Evolutionary conservation across 2,888 invertebrate genomes (phyloP), one percentile per base, ranked within the genome.

Genomic region (Eilema griseolum): DNA sequence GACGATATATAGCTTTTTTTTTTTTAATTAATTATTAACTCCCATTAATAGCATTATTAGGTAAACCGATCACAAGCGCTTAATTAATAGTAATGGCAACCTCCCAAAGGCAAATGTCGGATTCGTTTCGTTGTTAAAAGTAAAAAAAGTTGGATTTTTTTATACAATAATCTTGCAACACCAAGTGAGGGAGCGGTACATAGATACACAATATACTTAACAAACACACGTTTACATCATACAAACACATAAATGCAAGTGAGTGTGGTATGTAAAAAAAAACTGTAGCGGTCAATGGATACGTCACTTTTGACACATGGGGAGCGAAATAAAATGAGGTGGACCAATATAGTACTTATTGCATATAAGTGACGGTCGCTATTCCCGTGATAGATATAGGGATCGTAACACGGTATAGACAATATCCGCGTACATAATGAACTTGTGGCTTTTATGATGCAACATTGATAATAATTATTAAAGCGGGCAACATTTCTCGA

Each of bases 41-140:
- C 88, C 88, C 87, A 87, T 79, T 78, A 78, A 76, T 90, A 93
- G 92, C 93, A 83, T 92, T 92, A 90, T 86, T 83, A 85, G 91
- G 93, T 95, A 95, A 95, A 95, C 95, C 95, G 95, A 95, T 94
- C 95, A 95, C 94, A 94, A 92, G 93, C 93, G 90, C 87, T 79
- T 82, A 84, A 85, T 82, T 82, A 33, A 78, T 46, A 83, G 92
- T 90, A 91, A 94, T 92, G 93, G 92, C 94, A 94, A 92, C 92
- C 89, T 88, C 92, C 92, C 90, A 88, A 89, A 90, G 92, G 90
- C 92, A 91, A 93, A 94, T 93, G 93, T 95, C 94, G 94, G 95
- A 92, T 92, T 92, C 87, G 89, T 90, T 86, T 82, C 78, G 71
- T 79, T 76, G 77, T 83, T 83, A 74, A 71, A 73, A 76, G 78